Conservation (phyloP, 1,140 invertebrate species). For the Drosophila tristis region DNA sequence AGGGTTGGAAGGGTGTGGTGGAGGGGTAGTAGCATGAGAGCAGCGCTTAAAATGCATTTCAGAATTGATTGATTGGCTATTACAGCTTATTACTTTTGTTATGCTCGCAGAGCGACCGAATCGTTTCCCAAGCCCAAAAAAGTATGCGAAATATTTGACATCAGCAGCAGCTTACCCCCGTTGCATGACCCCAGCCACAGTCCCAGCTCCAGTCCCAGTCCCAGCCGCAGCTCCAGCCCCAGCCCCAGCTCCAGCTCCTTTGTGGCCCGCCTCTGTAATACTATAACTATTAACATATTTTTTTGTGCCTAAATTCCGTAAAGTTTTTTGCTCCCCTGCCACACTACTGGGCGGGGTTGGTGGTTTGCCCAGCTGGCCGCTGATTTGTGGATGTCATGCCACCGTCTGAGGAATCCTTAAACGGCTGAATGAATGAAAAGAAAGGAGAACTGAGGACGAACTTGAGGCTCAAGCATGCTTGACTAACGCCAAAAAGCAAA, state of each 20-base stretch:
- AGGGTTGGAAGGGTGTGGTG: no score
- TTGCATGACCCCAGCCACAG: no score
- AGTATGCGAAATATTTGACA: no score
- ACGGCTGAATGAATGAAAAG: slow-evolving; percentile 1
- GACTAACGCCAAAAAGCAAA: slow-evolving; percentile 28
- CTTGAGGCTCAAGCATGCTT: slow-evolving; percentile 24
- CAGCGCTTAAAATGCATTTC: slow-evolving; percentile 12
- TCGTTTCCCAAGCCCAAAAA: no score
- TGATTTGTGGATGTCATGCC: neutral
- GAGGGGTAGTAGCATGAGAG: no score
- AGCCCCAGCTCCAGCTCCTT: no score
- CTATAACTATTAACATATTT: slow-evolving; percentile 25
- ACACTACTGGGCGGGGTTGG: neutral
- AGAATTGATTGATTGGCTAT: neutral
- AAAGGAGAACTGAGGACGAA: neutral
- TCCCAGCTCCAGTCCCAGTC: no score
- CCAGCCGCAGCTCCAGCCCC: no score
- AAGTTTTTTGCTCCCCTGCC: slow-evolving; percentile 6
- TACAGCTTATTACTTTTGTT: neutral
- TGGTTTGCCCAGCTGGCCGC: no score
- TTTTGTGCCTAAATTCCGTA: slow-evolving; percentile 18
- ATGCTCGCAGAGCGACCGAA: no score
- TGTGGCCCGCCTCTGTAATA: no score
- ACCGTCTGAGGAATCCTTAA: slow-evolving; percentile 1
- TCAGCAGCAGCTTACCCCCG: no score